A percentile compares a stretch with the other conserved stretches of the same genome.
phyloP scores from a whole-genome alignment of 1,140 invertebrate species.

The Nautilus pompilius region DNA sequence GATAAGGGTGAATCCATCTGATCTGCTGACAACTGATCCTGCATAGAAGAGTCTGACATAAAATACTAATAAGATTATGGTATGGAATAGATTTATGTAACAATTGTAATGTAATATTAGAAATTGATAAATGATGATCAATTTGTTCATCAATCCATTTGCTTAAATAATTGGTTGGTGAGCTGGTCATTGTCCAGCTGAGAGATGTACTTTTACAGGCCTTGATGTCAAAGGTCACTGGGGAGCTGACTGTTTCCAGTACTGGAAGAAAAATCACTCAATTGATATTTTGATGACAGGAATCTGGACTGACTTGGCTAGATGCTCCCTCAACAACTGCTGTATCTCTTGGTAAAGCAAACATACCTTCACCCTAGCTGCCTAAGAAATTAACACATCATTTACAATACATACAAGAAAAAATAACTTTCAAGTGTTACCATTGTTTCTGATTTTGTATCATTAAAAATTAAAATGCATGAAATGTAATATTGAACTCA shows the following conservation, averaged over 20 bases:
- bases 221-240: background rate
- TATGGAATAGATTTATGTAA: too few species aligned
- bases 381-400: background rate
- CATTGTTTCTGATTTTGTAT: too few species aligned
- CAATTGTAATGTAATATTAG: too few species aligned
- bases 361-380: slow-evolving; percentile 4
- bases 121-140: background rate
- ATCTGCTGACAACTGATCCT: too few species aligned
- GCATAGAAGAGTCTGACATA: too few species aligned
- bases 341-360: slow-evolving; percentile 3
- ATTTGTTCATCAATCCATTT: slow-evolving; percentile 2
- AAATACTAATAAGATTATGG: too few species aligned
- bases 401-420: background rate
- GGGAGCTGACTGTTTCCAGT: slow-evolving; percentile 3
- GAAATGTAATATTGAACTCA: slow-evolving; percentile 21
- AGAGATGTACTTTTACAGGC: background rate
- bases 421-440: background rate
- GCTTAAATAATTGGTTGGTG: slow-evolving; percentile 5
- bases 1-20: background rate
- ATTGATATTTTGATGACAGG: background rate
- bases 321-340: slow-evolving; percentile 8
- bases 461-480: slow-evolving; percentile 5
- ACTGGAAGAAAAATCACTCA: background rate
- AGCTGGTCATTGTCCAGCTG: background rate
- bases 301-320: slow-evolving; percentile 8